phyloP scores from a whole-genome alignment of 2,113 vertebrate genomes.

The Aspiorhynchus laticeps region DNA sequence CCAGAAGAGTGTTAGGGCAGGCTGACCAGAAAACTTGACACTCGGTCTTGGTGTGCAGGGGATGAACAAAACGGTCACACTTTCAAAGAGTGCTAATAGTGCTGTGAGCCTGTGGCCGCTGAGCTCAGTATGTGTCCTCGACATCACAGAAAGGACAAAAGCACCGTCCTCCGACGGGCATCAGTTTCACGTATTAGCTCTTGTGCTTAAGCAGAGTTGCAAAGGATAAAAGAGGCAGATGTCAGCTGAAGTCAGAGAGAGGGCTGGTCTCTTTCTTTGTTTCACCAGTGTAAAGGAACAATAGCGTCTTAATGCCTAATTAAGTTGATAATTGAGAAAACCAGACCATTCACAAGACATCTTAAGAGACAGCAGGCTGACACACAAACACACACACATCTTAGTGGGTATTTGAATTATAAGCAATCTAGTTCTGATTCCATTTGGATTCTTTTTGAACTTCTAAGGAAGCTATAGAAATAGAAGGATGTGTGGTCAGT shows the following conservation, averaged over 20 bases:
- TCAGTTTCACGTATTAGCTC: neutral
- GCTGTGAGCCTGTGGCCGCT: constrained; percentile 9
- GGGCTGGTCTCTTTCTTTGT: neutral
- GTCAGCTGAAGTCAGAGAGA: constrained; percentile 64
- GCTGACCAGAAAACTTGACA: constrained; percentile 14
- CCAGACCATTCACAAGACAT: constrained; percentile 5
- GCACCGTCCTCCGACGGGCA: neutral
- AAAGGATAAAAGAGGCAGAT: constrained; percentile 68
- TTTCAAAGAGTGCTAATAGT: constrained; percentile 21
- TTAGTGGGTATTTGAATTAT: neutral
- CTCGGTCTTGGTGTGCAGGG: neutral
- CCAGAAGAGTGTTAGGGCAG: neutral
- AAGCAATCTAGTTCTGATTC: neutral
- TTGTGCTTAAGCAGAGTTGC: constrained; percentile 24
- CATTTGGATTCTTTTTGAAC: neutral
- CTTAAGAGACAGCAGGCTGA: constrained; percentile 11
- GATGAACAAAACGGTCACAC: constrained; percentile 22
- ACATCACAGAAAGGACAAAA: neutral
- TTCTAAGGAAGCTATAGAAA: neutral
- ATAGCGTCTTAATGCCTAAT: constrained; percentile 70
- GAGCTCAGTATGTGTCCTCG: constrained; percentile 2
- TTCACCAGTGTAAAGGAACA: constrained; percentile 73
- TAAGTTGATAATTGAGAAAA: constrained; percentile 69
- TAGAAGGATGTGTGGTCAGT: neutral
- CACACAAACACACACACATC: neutral